Conservation (phyloP, 2,797 vertebrate genomes). For the Gymnoscopelus microlampas region DNA sequence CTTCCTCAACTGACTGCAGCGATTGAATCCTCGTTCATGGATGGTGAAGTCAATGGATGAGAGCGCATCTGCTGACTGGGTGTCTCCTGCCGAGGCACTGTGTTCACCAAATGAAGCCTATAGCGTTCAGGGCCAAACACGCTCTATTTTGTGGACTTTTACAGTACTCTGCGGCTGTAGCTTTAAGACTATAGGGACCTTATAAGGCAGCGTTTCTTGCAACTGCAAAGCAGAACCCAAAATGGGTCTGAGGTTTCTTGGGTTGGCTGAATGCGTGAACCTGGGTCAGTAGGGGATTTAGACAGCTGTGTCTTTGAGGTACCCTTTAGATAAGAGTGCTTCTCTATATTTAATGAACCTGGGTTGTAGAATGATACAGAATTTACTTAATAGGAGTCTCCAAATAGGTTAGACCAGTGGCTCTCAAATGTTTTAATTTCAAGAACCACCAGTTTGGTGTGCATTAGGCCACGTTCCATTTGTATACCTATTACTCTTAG, state of each 20-base stretch:
- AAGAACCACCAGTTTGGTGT: too few species aligned
- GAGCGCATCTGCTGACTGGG: conserved; percentile 40
- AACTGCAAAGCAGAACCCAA: conserved; percentile 40
- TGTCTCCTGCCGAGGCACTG: conserved; percentile 29
- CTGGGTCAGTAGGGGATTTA: too few species aligned
- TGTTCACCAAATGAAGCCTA: conserved; percentile 65
- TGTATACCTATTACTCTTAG: too few species aligned
- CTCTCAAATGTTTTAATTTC: too few species aligned
- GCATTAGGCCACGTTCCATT: too few species aligned
- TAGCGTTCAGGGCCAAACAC: conserved; percentile 17
- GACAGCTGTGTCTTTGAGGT: not conserved
- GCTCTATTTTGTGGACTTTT: conserved; percentile 36
- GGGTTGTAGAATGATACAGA: conserved; percentile 7
- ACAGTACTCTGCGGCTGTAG: conserved; percentile 50
- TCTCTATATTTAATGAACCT: conserved; percentile 3
- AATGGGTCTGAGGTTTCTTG: conserved; percentile 4
- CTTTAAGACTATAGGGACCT: conserved; percentile 72
- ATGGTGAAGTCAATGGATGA: conserved; percentile 15
- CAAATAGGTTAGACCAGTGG: not conserved
- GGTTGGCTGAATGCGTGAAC: not conserved
- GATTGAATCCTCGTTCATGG: conserved; percentile 29
- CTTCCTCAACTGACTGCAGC: conserved; percentile 60
- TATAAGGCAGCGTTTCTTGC: conserved; percentile 51
- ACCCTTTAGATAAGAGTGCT: not conserved
- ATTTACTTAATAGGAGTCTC: conserved; percentile 12